phyloP scores from a whole-genome alignment of 2,797 vertebrate species.

The Cyclura pinguis region DNA sequence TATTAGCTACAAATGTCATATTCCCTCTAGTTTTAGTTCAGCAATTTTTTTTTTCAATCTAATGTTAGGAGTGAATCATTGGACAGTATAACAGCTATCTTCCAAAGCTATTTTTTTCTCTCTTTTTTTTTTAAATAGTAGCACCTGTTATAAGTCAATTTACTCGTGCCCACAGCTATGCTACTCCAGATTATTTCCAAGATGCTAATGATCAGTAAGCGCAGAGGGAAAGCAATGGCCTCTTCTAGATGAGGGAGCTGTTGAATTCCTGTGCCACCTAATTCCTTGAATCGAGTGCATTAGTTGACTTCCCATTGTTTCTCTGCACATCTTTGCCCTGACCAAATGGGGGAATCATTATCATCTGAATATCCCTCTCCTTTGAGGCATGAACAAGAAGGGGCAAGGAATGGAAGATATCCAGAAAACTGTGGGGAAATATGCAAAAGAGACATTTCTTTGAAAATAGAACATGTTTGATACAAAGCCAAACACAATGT shows the following conservation, averaged over 20 bases:
- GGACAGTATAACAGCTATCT: not conserved
- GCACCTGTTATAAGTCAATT: slow-evolving; percentile 31
- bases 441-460: not conserved
- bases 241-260: slow-evolving; percentile 41
- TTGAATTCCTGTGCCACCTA: slow-evolving; percentile 58
- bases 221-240: slow-evolving; percentile 46
- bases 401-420: not conserved
- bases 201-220: slow-evolving; percentile 49
- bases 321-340: slow-evolving; percentile 41
- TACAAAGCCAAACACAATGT: not conserved
- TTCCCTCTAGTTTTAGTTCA: not conserved
- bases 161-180: slow-evolving; percentile 12
- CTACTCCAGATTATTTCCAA: slow-evolving; percentile 52
- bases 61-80: not conserved
- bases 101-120: slow-evolving; percentile 1
- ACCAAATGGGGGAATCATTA: slow-evolving; percentile 35
- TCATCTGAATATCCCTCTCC: slow-evolving; percentile 37
- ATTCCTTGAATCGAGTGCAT: slow-evolving; percentile 20
- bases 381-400: slow-evolving; percentile 17
- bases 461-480: not conserved
- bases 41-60: not conserved
- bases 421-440: not conserved
- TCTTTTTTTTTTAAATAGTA: slow-evolving; percentile 23
- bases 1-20: not conserved
- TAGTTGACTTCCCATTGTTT: slow-evolving; percentile 23